Evolutionary conservation across 2,113 vertebrate genomes (phyloP).

Genomic region (Taxidea taxus): DNA sequence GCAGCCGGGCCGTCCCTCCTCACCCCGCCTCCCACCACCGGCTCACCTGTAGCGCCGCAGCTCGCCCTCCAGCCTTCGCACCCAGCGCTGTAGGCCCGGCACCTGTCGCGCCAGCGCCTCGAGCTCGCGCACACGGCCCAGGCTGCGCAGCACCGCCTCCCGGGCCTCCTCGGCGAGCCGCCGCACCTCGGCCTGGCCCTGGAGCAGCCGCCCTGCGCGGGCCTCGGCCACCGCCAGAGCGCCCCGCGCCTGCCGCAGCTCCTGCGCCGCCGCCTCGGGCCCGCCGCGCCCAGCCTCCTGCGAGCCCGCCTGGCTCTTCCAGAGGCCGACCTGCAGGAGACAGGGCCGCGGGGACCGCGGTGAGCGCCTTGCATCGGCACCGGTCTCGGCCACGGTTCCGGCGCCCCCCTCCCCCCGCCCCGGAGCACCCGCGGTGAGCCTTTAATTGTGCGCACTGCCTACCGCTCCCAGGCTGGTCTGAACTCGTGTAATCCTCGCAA

Average conservation of each 20-base stretch:
- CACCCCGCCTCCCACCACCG: fast-evolving
- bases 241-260: slow-evolving; percentile 87
- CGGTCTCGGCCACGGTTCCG: too few species aligned
- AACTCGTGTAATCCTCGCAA: background rate
- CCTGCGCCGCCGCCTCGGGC: slow-evolving; percentile 86
- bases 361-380: background rate
- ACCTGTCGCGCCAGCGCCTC: slow-evolving; percentile 89
- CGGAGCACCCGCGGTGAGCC: background rate
- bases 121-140: slow-evolving; percentile 93
- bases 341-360: background rate
- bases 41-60: slow-evolving; percentile 90
- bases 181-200: slow-evolving; percentile 90
- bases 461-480: fast-evolving
- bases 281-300: slow-evolving; percentile 82
- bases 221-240: slow-evolving; percentile 85
- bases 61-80: slow-evolving; percentile 89
- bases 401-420: background rate
- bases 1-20: background rate
- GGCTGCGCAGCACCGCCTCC: slow-evolving; percentile 85
- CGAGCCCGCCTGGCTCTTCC: slow-evolving; percentile 89
- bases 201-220: slow-evolving; percentile 86
- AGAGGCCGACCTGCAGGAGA: slow-evolving; percentile 89
- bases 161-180: slow-evolving; percentile 92
- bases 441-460: background rate
- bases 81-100: slow-evolving; percentile 84